Percentiles rank a stretch among this genome's conserved stretches.
Conservation (phyloP, 2,888 invertebrate genomes). For the Pachliopta kotzebuea region DNA sequence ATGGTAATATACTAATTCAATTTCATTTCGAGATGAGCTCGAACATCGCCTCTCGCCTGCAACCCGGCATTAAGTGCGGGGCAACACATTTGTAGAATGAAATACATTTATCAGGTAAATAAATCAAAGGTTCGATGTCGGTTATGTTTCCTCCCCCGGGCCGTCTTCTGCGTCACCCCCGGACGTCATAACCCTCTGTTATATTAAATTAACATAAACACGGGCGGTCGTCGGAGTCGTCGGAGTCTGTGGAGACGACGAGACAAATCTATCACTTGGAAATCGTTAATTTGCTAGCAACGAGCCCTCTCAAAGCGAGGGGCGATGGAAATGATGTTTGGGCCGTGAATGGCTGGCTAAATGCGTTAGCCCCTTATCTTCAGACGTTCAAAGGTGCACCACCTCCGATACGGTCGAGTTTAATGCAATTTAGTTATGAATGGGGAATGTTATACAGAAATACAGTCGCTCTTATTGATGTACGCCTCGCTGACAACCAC, state of each 20-base stretch:
- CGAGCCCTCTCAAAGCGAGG: conserved; percentile 32
- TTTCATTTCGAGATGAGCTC: too few relatives aligned
- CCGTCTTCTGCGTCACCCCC: background rate
- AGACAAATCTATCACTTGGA: conserved; percentile 69
- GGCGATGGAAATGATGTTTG: conserved; percentile 46
- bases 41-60: too few relatives aligned
- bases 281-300: conserved; percentile 63
- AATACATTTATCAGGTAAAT: conserved; percentile 7
- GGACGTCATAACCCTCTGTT: conserved; percentile 43
- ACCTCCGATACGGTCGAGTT: conserved; percentile 9
- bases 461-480: background rate
- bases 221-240: conserved; percentile 35
- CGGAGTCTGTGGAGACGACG: conserved; percentile 30
- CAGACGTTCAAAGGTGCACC: conserved; percentile 23
- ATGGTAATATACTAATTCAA: too few relatives aligned
- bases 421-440: conserved; percentile 24
- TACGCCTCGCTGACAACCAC: too few relatives aligned
- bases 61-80: too few relatives aligned
- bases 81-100: conserved; percentile 1
- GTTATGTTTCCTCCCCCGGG: background rate
- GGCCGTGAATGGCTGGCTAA: conserved; percentile 53
- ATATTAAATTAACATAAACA: conserved; percentile 33
- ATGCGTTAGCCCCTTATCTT: conserved; percentile 46
- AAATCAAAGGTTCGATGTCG: too few relatives aligned
- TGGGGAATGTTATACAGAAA: conserved; percentile 10